Base-by-base conservation (phyloP, 2,888 invertebrate genomes). In the Nomada hirtipes region DNA sequence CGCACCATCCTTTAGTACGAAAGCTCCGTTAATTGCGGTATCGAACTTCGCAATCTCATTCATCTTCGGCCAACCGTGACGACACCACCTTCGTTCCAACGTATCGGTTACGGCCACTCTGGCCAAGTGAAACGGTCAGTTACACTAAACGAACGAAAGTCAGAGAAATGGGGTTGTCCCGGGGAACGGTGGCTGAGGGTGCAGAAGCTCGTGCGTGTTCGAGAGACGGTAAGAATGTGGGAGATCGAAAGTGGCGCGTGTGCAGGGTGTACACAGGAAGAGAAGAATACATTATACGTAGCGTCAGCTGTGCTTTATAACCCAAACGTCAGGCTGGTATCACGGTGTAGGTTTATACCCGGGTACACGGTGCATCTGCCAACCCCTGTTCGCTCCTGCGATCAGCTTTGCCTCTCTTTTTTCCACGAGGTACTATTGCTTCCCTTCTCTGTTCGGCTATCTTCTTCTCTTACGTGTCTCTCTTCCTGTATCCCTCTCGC, bases 241-340 rank as follows among this genome's bases (percentile, higher is more conserved):
- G 72, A 82, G 80, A 83, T 55, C 50, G 68, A 82, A 69, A 82
- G 70, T 67, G 78, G 65, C 42, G 77, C 78, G 74, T 69, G 83
- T 29, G 67, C 67, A 75, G 82, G 47, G 83, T 71, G 65, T 47
- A 71, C 69, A 74, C 72, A 76, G 80, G 80, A 69, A 85, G 83
- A 86, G 90, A 89, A 88, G 90, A 90, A 91, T 91, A 91, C 89
- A 90, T 89, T 89, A 89, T 83, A 86, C 83, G 83, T 85, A 82
- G 91, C 91, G 92, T 92, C 92, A 92, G 92, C 92, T 92, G 92
- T 91, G 89, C 91, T 92, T 92, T 92, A 92, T 91, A 90, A 89
- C 92, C 90, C 87, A 85, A 86, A 88, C 89, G 89, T 91, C 90
- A 88, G 88, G 87, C 84, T 83, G 73, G 82, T 87, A 89, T 89